Conservation (phyloP, 2,888 invertebrate genomes). For the Cephus spinipes region DNA sequence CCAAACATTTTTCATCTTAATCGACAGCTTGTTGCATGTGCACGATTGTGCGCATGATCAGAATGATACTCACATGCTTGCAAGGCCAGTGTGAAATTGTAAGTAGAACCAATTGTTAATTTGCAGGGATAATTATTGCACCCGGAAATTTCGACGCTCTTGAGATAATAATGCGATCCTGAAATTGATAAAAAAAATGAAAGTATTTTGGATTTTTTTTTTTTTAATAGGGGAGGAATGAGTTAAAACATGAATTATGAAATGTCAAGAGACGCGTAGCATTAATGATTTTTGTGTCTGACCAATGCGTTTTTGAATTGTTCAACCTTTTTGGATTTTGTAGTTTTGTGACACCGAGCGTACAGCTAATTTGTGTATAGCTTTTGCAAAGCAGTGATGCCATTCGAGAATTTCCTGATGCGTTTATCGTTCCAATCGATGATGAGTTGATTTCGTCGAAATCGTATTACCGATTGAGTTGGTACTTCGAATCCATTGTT, state of each 20-base stretch:
- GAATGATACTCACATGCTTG: neutral
- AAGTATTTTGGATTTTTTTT: neutral
- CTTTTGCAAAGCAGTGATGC: neutral
- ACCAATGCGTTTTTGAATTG: no score
- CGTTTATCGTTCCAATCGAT: neutral
- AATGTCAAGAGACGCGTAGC: neutral
- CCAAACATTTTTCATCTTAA: neutral
- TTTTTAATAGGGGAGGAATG: neutral
- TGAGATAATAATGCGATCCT: constrained; percentile 11
- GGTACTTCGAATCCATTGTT: neutral
- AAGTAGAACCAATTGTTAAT: constrained; percentile 10
- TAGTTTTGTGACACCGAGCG: neutral
- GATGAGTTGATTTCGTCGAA: neutral
- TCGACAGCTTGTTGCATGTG: neutral
- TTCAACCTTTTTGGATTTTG: neutral
- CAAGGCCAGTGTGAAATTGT: constrained; percentile 6
- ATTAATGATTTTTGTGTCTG: neutral
- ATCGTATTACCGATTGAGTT: neutral
- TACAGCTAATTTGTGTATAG: no score
- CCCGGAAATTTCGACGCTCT: constrained; percentile 8
- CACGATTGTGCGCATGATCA: neutral
- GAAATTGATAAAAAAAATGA: neutral
- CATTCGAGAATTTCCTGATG: neutral
- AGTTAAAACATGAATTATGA: neutral
- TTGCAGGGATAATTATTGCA: constrained; percentile 11